phyloP scores from a whole-genome alignment of 2,888 invertebrate genomes.

The Agrochola lychnidis region DNA sequence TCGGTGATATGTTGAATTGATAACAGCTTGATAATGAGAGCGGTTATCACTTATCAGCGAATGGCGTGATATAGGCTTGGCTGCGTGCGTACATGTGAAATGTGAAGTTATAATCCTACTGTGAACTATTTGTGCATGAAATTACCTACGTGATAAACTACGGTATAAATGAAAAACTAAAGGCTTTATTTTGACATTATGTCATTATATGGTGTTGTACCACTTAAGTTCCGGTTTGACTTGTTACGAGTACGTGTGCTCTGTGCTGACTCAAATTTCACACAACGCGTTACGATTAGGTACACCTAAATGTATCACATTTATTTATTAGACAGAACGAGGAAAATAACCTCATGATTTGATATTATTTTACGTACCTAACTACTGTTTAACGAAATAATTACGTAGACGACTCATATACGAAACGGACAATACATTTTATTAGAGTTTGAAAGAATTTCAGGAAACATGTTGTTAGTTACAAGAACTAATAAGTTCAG shows the following conservation, averaged over 20 bases:
- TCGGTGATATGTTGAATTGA: conserved; percentile 45
- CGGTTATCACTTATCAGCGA: conserved; percentile 67
- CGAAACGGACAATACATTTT: background rate
- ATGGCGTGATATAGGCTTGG: conserved; percentile 63
- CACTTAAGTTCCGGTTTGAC: conserved; percentile 11
- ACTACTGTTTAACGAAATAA: conserved; percentile 23
- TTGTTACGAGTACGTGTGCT: conserved; percentile 7
- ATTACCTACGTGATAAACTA: background rate
- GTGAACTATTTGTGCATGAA: conserved; percentile 3
- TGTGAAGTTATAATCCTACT: conserved; percentile 32
- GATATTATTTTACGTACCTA: conserved; percentile 12
- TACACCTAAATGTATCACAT: conserved; percentile 18
- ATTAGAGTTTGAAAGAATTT: conserved; percentile 3
- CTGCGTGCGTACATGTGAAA: conserved; percentile 44
- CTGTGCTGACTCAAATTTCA: conserved; percentile 24
- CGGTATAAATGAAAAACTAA: background rate
- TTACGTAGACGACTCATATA: conserved; percentile 1
- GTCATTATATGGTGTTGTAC: conserved; percentile 1
- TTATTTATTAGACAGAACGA: conserved; percentile 37
- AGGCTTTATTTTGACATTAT: background rate
- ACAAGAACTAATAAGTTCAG: background rate
- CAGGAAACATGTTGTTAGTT: background rate
- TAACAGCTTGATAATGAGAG: conserved; percentile 65
- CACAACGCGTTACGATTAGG: conserved; percentile 2
- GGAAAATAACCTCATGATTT: conserved; percentile 50